Conservation (phyloP, 2,888 invertebrate genomes). For the Belgica antarctica region DNA sequence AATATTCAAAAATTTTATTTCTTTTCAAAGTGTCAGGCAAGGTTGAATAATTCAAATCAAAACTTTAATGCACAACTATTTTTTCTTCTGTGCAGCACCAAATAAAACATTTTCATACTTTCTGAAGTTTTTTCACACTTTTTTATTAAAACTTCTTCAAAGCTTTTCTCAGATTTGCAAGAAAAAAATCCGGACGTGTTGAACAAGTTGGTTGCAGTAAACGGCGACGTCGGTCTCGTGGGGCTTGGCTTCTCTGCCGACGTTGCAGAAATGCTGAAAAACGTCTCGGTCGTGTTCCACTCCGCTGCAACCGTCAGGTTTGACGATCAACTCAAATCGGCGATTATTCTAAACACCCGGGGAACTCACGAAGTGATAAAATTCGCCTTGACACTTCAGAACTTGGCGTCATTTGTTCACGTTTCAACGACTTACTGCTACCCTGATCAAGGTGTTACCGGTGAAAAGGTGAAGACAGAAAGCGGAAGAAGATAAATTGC, state of each 20-base stretch:
- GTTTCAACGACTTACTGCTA: conserved; percentile 88
- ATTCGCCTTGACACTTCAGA: conserved; percentile 59
- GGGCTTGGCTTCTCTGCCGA: conserved; percentile 61
- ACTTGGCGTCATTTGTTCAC: conserved; percentile 67
- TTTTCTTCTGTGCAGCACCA: no score
- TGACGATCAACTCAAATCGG: conserved; percentile 70
- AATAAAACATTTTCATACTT: no score
- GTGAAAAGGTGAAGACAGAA: conserved; percentile 71
- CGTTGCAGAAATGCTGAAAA: conserved; percentile 57
- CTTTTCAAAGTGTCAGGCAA: no score
- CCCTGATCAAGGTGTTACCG: conserved; percentile 68
- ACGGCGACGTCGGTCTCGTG: conserved; percentile 61
- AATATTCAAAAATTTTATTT: no score
- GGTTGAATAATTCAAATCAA: no score
- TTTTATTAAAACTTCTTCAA: conserved; percentile 2
- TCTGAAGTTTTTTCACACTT: neutral
- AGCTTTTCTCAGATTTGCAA: conserved; percentile 48
- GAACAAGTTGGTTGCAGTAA: conserved; percentile 65
- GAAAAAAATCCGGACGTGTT: conserved; percentile 59
- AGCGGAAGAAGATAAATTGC: neutral
- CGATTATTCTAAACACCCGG: conserved; percentile 64
- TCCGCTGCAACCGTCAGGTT: conserved; percentile 76
- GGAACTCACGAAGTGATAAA: conserved; percentile 65
- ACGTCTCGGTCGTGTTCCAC: conserved; percentile 70
- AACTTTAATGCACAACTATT: no score